Evolutionary conservation across 2,113 vertebrate genomes (phyloP), one percentile per base, ranked within the genome.

Genomic region (Formicarius rufipectus): DNA sequence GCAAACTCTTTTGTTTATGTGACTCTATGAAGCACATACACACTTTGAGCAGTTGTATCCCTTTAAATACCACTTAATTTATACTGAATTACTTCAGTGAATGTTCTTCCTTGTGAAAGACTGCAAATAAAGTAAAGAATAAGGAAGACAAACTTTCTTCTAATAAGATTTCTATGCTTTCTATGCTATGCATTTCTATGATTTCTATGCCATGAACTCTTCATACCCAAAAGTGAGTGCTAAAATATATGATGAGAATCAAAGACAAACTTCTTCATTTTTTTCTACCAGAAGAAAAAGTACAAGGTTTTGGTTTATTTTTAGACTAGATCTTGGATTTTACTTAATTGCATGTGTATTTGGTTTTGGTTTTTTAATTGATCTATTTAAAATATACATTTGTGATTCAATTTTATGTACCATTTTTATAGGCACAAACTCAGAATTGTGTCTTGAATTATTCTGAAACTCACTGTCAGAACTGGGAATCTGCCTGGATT

Each of bases 101-200:
- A 55, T 63, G 63, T 52, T 93, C 33, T 77, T 66, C 33, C 45
- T 47, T 50, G 23, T 40, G 67, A 47, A 96, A 83, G 33, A 66
- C 33, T 87, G 42, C 33, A 76, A 80, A 78, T 39, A 93, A 96
- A 95, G n/a, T 40, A 83, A 87, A 82, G 45, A 91, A 89, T 87
- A 87, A 82, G 7, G 59, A 85, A 93, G 72, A 88, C 58, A 91
- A 92, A 91, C 30, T 74, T 66, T 37, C 4, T 87, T 82, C 66
- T 93, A 89, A 91, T 79, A 91, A 80, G 50, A 74, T 84, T 85
- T 83, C 42, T 79, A 24, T 76, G 28, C 18, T 79, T 35, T 59
- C 22, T 59, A n/a, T 21, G 33, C 20, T 79, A 24, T 76, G 28
- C 18, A n/a, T 79, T 35, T 59, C 22, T 59, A n/a, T 21, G 33